Evolutionary conservation across 2,797 vertebrate species (phyloP).

Genomic region (Phyllotis vaccarum): DNA sequence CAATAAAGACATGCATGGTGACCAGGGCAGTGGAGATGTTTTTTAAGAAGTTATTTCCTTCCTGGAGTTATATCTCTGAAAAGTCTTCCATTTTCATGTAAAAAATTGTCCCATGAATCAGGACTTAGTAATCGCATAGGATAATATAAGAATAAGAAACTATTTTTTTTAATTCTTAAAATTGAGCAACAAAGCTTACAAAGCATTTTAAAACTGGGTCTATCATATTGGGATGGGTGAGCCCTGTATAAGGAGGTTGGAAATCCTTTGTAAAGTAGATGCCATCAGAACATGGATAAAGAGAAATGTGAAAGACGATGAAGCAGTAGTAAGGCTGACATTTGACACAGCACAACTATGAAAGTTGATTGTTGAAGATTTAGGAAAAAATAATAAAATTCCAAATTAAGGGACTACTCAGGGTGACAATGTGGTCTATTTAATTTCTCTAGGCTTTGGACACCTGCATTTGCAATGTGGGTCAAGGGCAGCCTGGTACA

Average conservation of each 20-base stretch:
- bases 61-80: not conserved
- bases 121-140: not conserved
- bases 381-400: not conserved
- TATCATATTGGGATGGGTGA: not conserved
- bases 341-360: not conserved
- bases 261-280: not conserved
- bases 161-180: not conserved
- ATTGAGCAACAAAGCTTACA: not conserved
- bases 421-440: not conserved
- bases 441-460: not conserved
- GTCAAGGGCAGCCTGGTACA: not conserved
- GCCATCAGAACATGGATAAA: not conserved
- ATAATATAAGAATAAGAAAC: not conserved
- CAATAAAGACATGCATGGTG: not conserved
- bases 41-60: not conserved
- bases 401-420: not conserved
- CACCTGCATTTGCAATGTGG: not conserved
- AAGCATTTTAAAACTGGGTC: not conserved
- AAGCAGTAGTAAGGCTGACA: not conserved
- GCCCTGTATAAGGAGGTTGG: accelerated
- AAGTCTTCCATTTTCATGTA: not conserved
- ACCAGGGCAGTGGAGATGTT: not conserved
- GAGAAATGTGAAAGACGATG: not conserved
- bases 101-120: not conserved
- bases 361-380: not conserved